These are phyloP conservation scores for Gyps fulvus DNA, from an alignment of 2,113 vertebrate genomes.

Conservation along the genomic window DNA sequence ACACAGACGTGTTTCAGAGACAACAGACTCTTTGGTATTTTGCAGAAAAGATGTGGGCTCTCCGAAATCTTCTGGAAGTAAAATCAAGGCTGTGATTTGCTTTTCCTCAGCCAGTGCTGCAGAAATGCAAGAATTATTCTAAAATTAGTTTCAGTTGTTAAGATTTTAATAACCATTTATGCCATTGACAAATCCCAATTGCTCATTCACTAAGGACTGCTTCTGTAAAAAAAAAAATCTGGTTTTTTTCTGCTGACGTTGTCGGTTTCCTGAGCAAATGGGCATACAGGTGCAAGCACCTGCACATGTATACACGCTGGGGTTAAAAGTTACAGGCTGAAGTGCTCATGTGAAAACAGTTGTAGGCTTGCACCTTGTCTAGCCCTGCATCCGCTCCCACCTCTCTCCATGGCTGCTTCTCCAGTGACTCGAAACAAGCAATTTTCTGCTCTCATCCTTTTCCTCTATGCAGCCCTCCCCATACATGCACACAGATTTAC, in stretches of 20 bases:
- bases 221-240: not conserved
- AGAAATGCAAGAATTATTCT: not conserved
- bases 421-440: not conserved
- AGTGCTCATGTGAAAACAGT: not conserved
- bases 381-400: not conserved
- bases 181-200: not conserved
- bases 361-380: not conserved
- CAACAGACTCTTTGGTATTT: not conserved
- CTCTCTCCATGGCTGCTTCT: not conserved
- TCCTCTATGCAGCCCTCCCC: not conserved
- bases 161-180: not conserved
- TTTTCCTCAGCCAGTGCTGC: not conserved
- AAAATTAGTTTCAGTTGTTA: not conserved
- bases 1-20: slow-evolving; percentile 15
- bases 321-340: not conserved
- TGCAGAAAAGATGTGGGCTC: not conserved
- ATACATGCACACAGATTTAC: not conserved
- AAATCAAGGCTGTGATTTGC: not conserved
- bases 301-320: not conserved
- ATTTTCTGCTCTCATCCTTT: slow-evolving; percentile 34
- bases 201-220: not conserved
- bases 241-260: not conserved
- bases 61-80: not conserved
- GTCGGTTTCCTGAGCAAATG: not conserved
- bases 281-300: not conserved